These are phyloP conservation scores for Agriopis marginaria DNA, from an alignment of 2,888 invertebrate species.

Conservation along the genomic window DNA sequence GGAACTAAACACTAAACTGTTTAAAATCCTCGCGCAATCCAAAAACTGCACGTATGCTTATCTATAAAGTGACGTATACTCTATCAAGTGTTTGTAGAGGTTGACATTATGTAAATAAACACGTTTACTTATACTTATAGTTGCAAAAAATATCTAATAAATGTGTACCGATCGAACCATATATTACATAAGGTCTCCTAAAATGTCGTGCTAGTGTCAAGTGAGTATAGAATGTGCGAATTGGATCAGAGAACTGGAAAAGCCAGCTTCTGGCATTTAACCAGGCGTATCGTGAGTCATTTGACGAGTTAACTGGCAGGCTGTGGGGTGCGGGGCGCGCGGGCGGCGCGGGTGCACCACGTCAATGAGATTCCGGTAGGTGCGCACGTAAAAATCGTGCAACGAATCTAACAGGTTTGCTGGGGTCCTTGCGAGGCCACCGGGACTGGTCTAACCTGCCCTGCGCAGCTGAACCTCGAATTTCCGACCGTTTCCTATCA, in stretches of 20 bases:
- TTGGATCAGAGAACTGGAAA: constrained; percentile 84
- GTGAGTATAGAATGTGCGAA: constrained; percentile 77
- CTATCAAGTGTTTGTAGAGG: neutral
- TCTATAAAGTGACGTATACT: neutral
- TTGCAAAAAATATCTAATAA: constrained; percentile 11
- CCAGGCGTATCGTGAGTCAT: constrained; percentile 83
- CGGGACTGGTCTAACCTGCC: constrained; percentile 87
- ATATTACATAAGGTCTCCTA: constrained; percentile 34
- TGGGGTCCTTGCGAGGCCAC: constrained; percentile 85
- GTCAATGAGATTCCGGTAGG: constrained; percentile 86
- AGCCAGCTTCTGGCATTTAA: constrained; percentile 84
- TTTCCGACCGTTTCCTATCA: constrained; percentile 82
- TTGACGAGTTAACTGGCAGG: constrained; percentile 83
- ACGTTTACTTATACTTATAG: neutral
- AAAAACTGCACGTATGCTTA: neutral
- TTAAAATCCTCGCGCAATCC: too few relatives aligned
- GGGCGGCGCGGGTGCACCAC: constrained; percentile 72
- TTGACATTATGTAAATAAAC: constrained; percentile 1
- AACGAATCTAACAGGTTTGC: constrained; percentile 87
- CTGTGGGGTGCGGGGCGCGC: constrained; percentile 63
- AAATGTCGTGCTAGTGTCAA: constrained; percentile 50
- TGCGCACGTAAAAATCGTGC: constrained; percentile 87
- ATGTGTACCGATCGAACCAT: constrained; percentile 9
- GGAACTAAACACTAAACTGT: neutral
- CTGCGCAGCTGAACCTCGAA: constrained; percentile 82